A percentile compares a stretch with the other conserved stretches of the same genome.
Evolutionary conservation across 2,888 invertebrate species (phyloP).

Genomic region (Nomada lathburiana): DNA sequence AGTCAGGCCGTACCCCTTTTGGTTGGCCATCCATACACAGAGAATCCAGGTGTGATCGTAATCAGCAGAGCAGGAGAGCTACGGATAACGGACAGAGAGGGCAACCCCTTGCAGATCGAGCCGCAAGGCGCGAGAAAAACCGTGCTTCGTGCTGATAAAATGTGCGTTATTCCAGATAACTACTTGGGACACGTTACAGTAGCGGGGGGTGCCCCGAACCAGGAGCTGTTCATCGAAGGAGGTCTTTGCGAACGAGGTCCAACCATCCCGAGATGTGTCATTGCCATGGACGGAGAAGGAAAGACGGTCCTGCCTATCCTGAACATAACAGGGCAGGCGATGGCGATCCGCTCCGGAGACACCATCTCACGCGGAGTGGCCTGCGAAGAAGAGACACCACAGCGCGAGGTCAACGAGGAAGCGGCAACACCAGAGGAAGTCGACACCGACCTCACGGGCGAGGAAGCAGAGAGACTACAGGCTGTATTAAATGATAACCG

Average conservation of each 20-base stretch:
- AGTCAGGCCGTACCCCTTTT: constrained; percentile 49
- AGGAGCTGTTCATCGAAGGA: constrained; percentile 23
- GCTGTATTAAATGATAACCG: neutral
- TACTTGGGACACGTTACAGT: constrained; percentile 30
- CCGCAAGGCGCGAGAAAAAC: neutral
- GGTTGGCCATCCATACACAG: constrained; percentile 69
- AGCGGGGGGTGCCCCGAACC: neutral
- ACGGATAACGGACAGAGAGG: constrained; percentile 34
- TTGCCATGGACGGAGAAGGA: constrained; percentile 10
- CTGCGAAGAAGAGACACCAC: neutral
- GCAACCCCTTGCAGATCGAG: constrained; percentile 2
- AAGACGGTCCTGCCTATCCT: constrained; percentile 11
- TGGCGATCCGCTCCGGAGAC: constrained; percentile 8
- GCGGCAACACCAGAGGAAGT: neutral
- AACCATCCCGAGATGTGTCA: constrained; percentile 4
- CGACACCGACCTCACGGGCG: neutral
- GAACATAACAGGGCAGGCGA: constrained; percentile 13
- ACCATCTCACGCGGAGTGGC: constrained; percentile 14
- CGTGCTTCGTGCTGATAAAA: neutral
- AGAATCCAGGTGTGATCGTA: constrained; percentile 61
- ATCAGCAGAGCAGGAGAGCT: constrained; percentile 53
- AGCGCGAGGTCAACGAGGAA: constrained; percentile 6
- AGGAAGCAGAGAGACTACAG: neutral
- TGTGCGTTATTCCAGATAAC: constrained; percentile 23
- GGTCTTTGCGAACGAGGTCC: constrained; percentile 9